Conservation (phyloP, 2,797 vertebrate genomes). For the Pipistrellus pipistrellus region DNA sequence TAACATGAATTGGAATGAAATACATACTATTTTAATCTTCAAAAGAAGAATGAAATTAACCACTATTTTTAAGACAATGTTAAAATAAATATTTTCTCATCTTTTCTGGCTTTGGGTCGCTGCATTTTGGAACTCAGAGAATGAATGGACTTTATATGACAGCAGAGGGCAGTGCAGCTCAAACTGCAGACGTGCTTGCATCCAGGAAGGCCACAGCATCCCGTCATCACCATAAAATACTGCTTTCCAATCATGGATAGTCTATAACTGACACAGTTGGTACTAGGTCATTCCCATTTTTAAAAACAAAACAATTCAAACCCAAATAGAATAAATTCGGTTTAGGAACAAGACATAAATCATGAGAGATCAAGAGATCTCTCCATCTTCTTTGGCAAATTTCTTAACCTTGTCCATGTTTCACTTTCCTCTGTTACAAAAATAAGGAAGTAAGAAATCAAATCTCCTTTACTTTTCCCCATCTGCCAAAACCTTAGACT, state of each 20-base stretch:
- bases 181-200: not conserved
- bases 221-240: not conserved
- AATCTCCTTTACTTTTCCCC: not conserved
- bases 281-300: not conserved
- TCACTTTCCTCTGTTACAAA: not conserved
- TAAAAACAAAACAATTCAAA: not conserved
- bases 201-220: not conserved
- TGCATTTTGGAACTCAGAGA: slow-evolving; percentile 47
- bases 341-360: not conserved
- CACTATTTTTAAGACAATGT: slow-evolving; percentile 67
- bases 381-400: not conserved
- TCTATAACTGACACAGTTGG: not conserved
- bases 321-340: not conserved
- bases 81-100: slow-evolving; percentile 65
- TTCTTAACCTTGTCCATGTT: not conserved
- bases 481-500: not conserved
- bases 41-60: slow-evolving; percentile 43
- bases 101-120: slow-evolving; percentile 63
- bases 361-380: not conserved
- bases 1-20: slow-evolving; percentile 50
- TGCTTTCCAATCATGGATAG: not conserved
- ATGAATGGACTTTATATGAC: slow-evolving; percentile 40
- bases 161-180: not conserved
- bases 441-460: not conserved
- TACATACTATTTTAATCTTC: slow-evolving; percentile 70